Conservation (phyloP, 1,140 invertebrate species). For the Chironomus tepperi region DNA sequence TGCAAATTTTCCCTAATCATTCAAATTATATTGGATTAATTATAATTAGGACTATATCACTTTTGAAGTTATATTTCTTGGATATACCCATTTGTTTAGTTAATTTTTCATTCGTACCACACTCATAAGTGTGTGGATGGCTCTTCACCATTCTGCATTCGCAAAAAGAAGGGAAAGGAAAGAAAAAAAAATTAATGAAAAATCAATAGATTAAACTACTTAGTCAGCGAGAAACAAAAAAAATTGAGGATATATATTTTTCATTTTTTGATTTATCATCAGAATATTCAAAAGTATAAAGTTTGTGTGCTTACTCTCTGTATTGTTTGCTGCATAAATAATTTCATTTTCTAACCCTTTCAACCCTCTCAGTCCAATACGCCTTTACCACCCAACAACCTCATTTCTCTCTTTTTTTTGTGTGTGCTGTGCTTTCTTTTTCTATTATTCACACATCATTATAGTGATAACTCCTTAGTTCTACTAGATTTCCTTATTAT, state of each 20-base stretch:
- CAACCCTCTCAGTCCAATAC: not conserved
- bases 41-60: too few relatives aligned
- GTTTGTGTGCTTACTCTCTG: not conserved
- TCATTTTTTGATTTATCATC: slow-evolving; percentile 1
- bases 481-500: not conserved
- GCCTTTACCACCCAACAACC: not conserved
- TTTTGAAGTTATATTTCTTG: too few relatives aligned
- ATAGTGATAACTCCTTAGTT: slow-evolving; percentile 1
- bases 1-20: not conserved
- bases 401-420: not conserved
- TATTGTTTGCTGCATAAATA: not conserved
- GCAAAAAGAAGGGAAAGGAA: too few relatives aligned
- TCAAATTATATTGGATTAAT: slow-evolving; percentile 8
- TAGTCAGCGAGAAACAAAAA: not conserved
- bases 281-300: not conserved
- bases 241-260: not conserved
- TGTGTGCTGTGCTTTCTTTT: not conserved
- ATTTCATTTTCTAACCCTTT: not conserved
- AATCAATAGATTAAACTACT: slow-evolving; percentile 21
- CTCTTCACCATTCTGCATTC: too few relatives aligned
- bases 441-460: slow-evolving; percentile 14
- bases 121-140: too few relatives aligned
- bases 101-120: too few relatives aligned
- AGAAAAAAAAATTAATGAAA: not conserved
- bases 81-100: too few relatives aligned